A percentile compares a stretch with the other conserved stretches of the same genome.
Conservation (phyloP, 2,797 vertebrate species). For the Alauda arvensis region DNA sequence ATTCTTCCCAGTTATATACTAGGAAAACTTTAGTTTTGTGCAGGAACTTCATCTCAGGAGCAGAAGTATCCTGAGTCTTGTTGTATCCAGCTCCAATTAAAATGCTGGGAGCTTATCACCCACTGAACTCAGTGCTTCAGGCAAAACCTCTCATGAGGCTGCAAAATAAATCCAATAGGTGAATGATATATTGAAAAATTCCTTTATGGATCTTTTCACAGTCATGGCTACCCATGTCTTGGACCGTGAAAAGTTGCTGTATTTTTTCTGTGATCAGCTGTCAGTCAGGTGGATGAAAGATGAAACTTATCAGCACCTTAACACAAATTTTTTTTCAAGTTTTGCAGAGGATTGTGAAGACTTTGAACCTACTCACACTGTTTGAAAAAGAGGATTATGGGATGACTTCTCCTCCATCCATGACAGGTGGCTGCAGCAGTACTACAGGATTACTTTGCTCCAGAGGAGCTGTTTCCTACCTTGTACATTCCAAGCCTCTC, state of each 20-base stretch:
- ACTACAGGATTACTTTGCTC: background rate
- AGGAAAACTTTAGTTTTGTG: background rate
- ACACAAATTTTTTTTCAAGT: background rate
- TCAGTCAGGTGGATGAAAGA: background rate
- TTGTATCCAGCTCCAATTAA: slow-evolving; percentile 8
- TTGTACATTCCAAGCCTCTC: background rate
- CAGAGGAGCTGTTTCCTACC: background rate
- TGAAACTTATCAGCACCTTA: background rate
- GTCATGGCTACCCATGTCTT: background rate
- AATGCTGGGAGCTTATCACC: background rate
- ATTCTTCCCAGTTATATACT: background rate
- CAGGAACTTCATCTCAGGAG: background rate
- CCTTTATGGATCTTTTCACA: background rate
- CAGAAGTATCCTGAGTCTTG: background rate
- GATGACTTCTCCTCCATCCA: background rate
- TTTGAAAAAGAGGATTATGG: background rate
- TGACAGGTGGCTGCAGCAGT: background rate
- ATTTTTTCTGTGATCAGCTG: background rate
- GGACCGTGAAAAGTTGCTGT: background rate
- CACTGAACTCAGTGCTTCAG: background rate
- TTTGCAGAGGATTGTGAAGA: background rate
- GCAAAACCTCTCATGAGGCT: background rate
- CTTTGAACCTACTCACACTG: background rate
- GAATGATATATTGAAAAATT: background rate
- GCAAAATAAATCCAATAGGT: background rate